These are phyloP conservation scores for Lagodon rhomboides DNA, from an alignment of 2,797 vertebrate species.

Conservation along the genomic window DNA sequence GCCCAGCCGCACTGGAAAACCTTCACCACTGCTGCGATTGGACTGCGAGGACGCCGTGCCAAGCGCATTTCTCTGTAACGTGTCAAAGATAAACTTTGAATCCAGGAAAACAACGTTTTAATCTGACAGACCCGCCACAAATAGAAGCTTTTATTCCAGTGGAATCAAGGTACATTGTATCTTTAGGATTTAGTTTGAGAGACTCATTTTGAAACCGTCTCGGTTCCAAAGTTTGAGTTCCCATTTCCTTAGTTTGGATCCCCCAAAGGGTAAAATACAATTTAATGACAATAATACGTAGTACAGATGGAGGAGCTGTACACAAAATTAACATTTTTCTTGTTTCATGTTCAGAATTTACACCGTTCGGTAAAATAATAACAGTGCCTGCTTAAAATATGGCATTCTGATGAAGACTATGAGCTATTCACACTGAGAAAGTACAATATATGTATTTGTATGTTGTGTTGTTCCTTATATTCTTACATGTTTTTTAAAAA, in stretches of 20 bases:
- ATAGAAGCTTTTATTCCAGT: constrained; percentile 35
- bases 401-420: not conserved
- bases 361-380: too few relatives aligned
- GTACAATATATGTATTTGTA: not conserved
- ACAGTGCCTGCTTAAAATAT: not conserved
- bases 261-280: not conserved
- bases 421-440: not conserved
- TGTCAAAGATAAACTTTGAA: constrained; percentile 62
- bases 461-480: not conserved
- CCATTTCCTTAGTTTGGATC: not conserved
- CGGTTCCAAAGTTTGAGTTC: not conserved
- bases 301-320: not conserved
- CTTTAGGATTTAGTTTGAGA: constrained; percentile 12
- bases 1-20: constrained; percentile 56
- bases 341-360: not conserved
- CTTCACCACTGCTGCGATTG: constrained; percentile 25
- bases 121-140: constrained; percentile 44
- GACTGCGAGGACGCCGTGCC: constrained; percentile 11
- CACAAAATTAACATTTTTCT: not conserved
- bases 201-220: not conserved
- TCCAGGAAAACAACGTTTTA: constrained; percentile 44
- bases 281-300: not conserved
- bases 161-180: constrained; percentile 34
- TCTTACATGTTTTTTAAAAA: not conserved
- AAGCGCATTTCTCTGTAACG: constrained; percentile 43